A percentile compares a stretch with the other conserved stretches of the same genome.
Conservation (phyloP, 2,888 invertebrate species). For the Ophraella communa region DNA sequence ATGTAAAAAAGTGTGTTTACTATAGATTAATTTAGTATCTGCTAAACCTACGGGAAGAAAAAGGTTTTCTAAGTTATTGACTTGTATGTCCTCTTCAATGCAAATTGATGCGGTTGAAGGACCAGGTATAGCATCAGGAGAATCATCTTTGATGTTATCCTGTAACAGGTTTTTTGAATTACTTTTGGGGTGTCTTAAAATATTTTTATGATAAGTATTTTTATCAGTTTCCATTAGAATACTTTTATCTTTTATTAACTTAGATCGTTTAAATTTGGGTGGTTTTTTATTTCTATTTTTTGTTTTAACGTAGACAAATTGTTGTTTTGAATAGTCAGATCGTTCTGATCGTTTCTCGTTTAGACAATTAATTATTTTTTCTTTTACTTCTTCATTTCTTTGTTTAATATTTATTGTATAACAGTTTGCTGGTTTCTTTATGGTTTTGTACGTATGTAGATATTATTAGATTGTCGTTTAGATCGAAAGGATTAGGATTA, state of each 20-base stretch:
- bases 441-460: too few species aligned
- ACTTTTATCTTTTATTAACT: background rate
- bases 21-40: slow-evolving; percentile 6
- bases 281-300: too few species aligned
- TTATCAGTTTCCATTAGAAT: background rate
- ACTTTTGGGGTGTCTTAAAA: background rate
- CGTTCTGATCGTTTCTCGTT: too few species aligned
- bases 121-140: too few species aligned
- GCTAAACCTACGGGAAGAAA: background rate
- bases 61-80: slow-evolving; percentile 2
- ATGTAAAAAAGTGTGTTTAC: slow-evolving; percentile 6
- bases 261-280: background rate
- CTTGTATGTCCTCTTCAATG: background rate
- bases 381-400: too few species aligned
- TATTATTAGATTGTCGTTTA: too few species aligned
- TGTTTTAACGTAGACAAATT: too few species aligned
- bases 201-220: background rate
- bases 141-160: background rate
- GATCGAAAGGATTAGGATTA: too few species aligned
- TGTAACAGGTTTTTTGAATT: background rate
- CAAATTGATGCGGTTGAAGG: background rate
- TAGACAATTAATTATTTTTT: too few species aligned
- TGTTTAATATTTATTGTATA: too few species aligned
- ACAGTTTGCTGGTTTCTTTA: too few species aligned
- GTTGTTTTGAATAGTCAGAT: too few species aligned